Percentiles rank a stretch among this genome's conserved stretches.
phyloP scores from a whole-genome alignment of 64 coral and sea anemone genomes.

The Montipora sp. region DNA sequence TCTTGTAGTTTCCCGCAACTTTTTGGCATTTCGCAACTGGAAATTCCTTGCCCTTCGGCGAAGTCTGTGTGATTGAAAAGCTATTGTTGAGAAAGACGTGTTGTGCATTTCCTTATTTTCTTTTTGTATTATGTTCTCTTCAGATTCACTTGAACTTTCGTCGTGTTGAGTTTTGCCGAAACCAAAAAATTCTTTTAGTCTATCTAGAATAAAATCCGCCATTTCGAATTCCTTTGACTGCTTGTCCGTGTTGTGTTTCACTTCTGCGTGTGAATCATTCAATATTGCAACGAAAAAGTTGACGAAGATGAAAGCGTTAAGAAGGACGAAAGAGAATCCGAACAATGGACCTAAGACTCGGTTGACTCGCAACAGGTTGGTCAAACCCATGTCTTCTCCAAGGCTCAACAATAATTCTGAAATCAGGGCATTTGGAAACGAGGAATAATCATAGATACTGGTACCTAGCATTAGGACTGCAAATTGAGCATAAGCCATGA shows the following conservation, averaged over 20 bases:
- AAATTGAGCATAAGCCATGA: constrained; percentile 44
- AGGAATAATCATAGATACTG: constrained; percentile 31
- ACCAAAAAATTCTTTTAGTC: background rate
- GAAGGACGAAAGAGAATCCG: constrained; percentile 29
- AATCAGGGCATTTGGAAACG: constrained; percentile 21
- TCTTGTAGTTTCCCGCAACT: background rate
- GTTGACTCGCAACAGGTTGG: constrained; percentile 17
- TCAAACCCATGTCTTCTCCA: constrained; percentile 19
- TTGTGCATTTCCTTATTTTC: background rate
- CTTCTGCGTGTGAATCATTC: constrained; percentile 37
- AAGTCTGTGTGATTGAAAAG: background rate
- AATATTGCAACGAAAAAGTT: constrained; percentile 69
- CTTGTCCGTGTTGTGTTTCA: constrained; percentile 8
- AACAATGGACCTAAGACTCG: constrained; percentile 53
- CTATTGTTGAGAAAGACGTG: background rate
- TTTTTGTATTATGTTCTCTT: background rate
- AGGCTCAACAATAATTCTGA: constrained; percentile 39
- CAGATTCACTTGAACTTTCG: too few relatives aligned
- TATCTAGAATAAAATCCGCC: constrained; percentile 62
- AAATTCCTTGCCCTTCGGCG: background rate
- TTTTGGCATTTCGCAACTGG: background rate
- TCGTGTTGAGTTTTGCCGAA: background rate
- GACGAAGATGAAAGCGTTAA: constrained; percentile 61
- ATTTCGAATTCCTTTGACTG: constrained; percentile 65
- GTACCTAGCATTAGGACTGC: constrained; percentile 47